Evolutionary conservation across 2,888 invertebrate genomes (phyloP).

Genomic region (Platycheirus rosarum): DNA sequence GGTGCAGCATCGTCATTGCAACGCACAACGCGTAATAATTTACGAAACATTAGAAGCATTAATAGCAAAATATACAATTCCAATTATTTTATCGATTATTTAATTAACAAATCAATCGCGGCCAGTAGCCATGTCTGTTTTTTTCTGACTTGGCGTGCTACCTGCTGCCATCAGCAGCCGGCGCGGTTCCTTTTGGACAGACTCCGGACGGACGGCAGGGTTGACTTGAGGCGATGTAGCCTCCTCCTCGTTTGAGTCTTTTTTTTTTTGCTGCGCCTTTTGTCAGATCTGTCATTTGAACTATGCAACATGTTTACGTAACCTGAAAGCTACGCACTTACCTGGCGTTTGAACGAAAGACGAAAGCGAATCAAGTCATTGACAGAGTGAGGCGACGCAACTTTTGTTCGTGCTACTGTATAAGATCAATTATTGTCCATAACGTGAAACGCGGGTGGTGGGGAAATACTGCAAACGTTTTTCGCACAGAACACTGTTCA

Average conservation of each 20-base stretch:
- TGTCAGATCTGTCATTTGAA: conserved; percentile 47
- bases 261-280: conserved; percentile 4
- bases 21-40: conserved; percentile 14
- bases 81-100: conserved; percentile 69
- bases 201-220: background rate
- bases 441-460: conserved; percentile 25
- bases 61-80: conserved; percentile 66
- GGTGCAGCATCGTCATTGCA: background rate
- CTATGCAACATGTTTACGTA: conserved; percentile 67
- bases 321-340: conserved; percentile 55
- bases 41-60: conserved; percentile 63
- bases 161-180: background rate
- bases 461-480: conserved; percentile 9
- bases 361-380: background rate
- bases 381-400: background rate
- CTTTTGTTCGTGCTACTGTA: background rate
- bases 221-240: background rate
- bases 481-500: conserved; percentile 21
- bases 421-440: conserved; percentile 41
- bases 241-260: background rate
- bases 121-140: background rate
- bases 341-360: conserved; percentile 34
- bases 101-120: conserved; percentile 62
- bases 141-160: background rate
- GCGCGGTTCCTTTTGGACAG: background rate